Evolutionary conservation across 2,113 vertebrate species (phyloP), one percentile per base, ranked within the genome.

Genomic region (Trogon melanurus): DNA sequence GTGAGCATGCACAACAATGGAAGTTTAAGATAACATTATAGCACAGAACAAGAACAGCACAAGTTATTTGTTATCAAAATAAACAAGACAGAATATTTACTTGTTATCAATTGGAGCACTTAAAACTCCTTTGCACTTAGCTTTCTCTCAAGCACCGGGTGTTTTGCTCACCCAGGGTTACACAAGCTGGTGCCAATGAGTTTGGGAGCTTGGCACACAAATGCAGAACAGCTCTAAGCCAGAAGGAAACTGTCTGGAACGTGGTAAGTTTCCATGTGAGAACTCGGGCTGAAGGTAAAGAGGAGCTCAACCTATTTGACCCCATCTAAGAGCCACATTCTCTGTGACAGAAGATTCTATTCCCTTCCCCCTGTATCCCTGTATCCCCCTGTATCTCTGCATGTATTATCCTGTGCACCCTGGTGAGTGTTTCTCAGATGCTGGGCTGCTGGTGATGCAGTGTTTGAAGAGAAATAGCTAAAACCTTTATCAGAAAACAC

Each of bases 231-330:
- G 27, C 23, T 74, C 44, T 75, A 64, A 70, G 69, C 2, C 14
- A 47, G 12, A 51, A 45, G 14, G 9, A 58, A 32, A 48, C 41
- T 12, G 5, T 27, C 23, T 61, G 16, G 16, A 0, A 0, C 5
- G 3, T 20, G 20, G 10, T 13, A 48, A 53, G 9, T 64, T 64
- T 57, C 15, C 12, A 10, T 10, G 12, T 3, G 27, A 34, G 20
- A 53, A 9, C 20, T 16, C 57, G 48, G 48, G 6, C 27, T 58
- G 25, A 41, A 10, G 23, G 15, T 11, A 70, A 58, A 75, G 25
- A 51, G 13, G 6, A 10, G 30, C 16, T 67, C 16, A 79, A 17
- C 3, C 16, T 53, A 2, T 17, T 41, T 38, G 13, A 11, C 34
- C 11, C 34, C 8, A 6, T 34, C 3, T 34, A 47, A 64, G 10